Evolutionary conservation across 2,888 invertebrate species (phyloP).

Genomic region (Conchocele bisecta): DNA sequence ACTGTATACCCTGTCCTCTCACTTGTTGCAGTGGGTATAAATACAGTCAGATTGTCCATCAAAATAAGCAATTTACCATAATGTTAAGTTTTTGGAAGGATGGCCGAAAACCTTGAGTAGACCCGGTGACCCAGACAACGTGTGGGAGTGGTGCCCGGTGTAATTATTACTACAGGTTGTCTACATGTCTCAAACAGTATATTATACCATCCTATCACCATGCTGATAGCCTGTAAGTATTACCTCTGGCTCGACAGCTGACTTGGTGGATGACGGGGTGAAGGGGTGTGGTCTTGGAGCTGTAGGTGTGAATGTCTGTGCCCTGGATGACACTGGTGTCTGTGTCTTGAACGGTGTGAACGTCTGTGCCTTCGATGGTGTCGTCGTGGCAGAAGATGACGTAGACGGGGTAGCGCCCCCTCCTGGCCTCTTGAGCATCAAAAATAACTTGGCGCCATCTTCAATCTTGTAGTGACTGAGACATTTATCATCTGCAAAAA

Average conservation of each 20-base stretch:
- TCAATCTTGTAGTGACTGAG: constrained; percentile 69
- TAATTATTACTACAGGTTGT: background rate
- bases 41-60: too few species aligned
- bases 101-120: too few species aligned
- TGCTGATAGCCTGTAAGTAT: too few species aligned
- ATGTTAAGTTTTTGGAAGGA: too few species aligned
- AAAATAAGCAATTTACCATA: too few species aligned
- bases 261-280: background rate
- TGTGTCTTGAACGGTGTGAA: constrained; percentile 33
- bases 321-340: constrained; percentile 39
- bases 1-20: too few species aligned
- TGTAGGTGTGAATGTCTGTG: constrained; percentile 18
- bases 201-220: too few species aligned
- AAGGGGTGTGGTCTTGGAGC: constrained; percentile 5
- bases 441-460: constrained; percentile 70
- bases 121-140: too few species aligned
- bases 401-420: constrained; percentile 49
- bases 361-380: constrained; percentile 10
- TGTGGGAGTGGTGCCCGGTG: too few species aligned
- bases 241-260: background rate
- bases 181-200: background rate
- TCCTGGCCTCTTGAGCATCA: constrained; percentile 68
- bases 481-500: constrained; percentile 70
- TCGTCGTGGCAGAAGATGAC: constrained; percentile 40
- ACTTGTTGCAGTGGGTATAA: too few species aligned